Evolutionary conservation across 2,113 vertebrate species (phyloP).

Genomic region (Cyrtonyx montezumae): DNA sequence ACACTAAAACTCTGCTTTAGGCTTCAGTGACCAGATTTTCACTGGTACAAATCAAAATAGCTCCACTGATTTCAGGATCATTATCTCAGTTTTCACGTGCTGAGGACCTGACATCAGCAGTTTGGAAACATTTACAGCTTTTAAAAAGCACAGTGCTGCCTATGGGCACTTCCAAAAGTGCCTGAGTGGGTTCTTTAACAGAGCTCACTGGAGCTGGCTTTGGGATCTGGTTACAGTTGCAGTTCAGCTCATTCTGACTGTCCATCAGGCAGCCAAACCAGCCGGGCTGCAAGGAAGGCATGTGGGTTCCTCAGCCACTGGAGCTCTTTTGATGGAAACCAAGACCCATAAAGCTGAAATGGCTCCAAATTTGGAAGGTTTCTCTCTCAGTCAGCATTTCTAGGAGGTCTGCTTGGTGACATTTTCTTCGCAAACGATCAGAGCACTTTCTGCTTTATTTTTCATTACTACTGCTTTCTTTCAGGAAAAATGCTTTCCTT

Average conservation of each 20-base stretch:
- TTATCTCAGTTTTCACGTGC: background rate
- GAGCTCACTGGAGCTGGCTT: accelerated
- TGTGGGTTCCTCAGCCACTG: background rate
- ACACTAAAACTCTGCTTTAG: background rate
- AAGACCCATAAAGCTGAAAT: background rate
- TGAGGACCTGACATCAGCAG: background rate
- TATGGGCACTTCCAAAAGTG: background rate
- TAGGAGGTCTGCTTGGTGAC: background rate
- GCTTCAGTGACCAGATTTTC: background rate
- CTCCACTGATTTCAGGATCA: background rate
- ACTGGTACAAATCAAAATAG: background rate
- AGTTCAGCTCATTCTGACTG: background rate
- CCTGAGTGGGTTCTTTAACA: background rate
- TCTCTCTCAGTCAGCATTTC: background rate
- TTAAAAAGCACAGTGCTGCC: background rate
- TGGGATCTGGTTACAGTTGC: background rate
- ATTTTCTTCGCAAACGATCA: background rate
- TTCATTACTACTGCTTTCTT: conserved; percentile 13
- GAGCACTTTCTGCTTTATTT: conserved; percentile 7
- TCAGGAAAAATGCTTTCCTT: too few relatives aligned
- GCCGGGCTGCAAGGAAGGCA: background rate
- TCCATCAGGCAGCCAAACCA: background rate
- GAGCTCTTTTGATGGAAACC: conserved; percentile 2
- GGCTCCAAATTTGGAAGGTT: background rate
- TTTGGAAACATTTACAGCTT: background rate